Evolutionary conservation across 2,888 invertebrate genomes (phyloP), one percentile per base, ranked within the genome.

Genomic region (Hyppa rectilinea): DNA sequence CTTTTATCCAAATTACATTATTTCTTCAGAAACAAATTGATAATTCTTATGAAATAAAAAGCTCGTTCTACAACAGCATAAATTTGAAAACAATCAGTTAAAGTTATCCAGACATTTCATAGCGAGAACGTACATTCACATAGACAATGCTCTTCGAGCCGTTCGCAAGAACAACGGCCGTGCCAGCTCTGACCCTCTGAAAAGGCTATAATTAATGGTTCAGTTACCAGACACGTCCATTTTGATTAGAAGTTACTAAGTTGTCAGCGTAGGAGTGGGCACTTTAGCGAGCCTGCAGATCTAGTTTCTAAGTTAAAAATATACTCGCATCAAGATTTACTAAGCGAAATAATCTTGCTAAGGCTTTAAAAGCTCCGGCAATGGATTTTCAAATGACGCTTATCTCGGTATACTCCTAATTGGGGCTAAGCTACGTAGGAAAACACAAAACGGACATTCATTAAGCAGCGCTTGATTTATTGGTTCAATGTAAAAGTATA

Each of bases 301-400:
- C 78, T 75, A 75, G 81, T 78, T 75, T 40, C 47, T 12, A 43
- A 63, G 66, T 70, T 77, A 78, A 80, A 83, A 83, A 83, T 77
- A 79, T 52, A 69, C 56, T 60, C 12, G 52, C 59, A 75, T 71
- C 67, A 49, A 78, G 72, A 67, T 82, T 81, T 70, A 68, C 71
- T 75, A 47, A 76, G 29, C 63, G 40, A 31, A 43, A 71, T 62
- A 71, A 79, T 78, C 75, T 74, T 64, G 60, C 50, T 38, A 49
- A 69, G 55, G 62, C 61, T n/a, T n/a, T 78, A 75, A 75, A 77
- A 78, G 73, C 75, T 60, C 59, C 31, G 38, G 67, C 68, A 74
- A 45, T 67, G 50, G 43, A 78, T 81, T 78, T 79, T 68, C 65
- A 45, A 75, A 68, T 47, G 74, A 58, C 45, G 38, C 59, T 82